Conservation (phyloP, 1,140 invertebrate genomes). For the Hormaphis cornu region DNA sequence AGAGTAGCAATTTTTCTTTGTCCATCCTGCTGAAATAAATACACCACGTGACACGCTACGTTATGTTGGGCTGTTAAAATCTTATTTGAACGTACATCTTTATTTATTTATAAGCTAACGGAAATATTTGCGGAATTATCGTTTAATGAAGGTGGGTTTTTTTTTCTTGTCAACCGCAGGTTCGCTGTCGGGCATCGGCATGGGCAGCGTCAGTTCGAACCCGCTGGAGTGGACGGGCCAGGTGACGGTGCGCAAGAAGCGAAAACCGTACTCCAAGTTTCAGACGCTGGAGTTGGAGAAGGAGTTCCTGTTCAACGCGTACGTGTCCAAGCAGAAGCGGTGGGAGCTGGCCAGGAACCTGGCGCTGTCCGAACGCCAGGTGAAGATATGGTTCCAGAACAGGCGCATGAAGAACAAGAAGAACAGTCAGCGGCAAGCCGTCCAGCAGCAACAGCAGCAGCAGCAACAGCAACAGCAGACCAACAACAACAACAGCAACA, state of each 20-base stretch:
- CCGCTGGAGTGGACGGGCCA: conserved; percentile 86
- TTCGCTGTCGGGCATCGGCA: conserved; percentile 54
- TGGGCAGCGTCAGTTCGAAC: conserved; percentile 59
- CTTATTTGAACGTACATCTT: too few relatives aligned
- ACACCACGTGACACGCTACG: too few relatives aligned
- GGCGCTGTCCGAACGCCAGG: conserved; percentile 88
- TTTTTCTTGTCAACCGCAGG: conserved; percentile 46
- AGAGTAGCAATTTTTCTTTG: too few relatives aligned
- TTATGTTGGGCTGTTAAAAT: too few relatives aligned
- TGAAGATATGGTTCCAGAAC: conserved; percentile 94
- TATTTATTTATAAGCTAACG: too few relatives aligned
- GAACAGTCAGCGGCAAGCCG: conserved; percentile 77
- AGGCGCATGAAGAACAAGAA: conserved; percentile 99
- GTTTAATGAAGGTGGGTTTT: too few relatives aligned
- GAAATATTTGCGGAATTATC: too few relatives aligned
- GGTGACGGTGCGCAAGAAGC: conserved; percentile 87
- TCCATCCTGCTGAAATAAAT: too few relatives aligned
- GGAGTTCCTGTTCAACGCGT: conserved; percentile 92
- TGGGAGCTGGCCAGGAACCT: conserved; percentile 91
- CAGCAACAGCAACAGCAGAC: conserved; percentile 53
- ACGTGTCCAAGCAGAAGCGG: conserved; percentile 93
- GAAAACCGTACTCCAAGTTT: conserved; percentile 94
- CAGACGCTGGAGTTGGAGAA: conserved; percentile 94
- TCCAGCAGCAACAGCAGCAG: conserved; percentile 66
- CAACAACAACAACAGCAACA: conserved; percentile 52